Percentiles rank a stretch among this genome's conserved stretches.
Evolutionary conservation across 2,888 invertebrate genomes (phyloP).

Genomic region (Acleris cristana): DNA sequence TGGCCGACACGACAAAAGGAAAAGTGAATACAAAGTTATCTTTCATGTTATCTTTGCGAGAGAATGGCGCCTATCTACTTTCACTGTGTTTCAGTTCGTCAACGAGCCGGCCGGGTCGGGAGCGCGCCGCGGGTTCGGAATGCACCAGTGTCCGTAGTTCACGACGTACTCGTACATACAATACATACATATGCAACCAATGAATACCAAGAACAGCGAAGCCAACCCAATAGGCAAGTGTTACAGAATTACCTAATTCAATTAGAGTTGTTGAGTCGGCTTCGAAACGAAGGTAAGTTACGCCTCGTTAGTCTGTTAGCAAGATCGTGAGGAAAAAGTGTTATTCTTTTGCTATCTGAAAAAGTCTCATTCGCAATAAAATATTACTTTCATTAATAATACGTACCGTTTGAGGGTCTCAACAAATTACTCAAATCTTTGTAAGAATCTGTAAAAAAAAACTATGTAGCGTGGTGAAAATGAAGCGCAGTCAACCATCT

Average conservation of each 20-base stretch:
- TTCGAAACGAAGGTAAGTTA: conserved; percentile 48
- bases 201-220: conserved; percentile 52
- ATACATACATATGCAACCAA: conserved; percentile 33
- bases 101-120: conserved; percentile 26
- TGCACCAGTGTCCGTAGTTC: conserved; percentile 40
- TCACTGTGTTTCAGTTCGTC: conserved; percentile 39
- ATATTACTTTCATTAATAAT: too few species aligned
- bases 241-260: conserved; percentile 70
- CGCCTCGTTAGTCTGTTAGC: conserved; percentile 40
- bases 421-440: too few species aligned
- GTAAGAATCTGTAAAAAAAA: not conserved
- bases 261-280: conserved; percentile 66
- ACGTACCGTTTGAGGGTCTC: too few species aligned
- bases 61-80: conserved; percentile 56
- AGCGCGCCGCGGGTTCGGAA: conserved; percentile 14
- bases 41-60: conserved; percentile 58
- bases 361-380: not conserved
- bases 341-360: conserved; percentile 22
- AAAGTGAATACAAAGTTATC: conserved; percentile 64
- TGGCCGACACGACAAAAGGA: conserved; percentile 61
- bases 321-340: conserved; percentile 34
- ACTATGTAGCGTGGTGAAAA: conserved; percentile 21
- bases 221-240: conserved; percentile 59
- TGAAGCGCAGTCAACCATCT: conserved; percentile 32
- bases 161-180: conserved; percentile 10